Base-by-base conservation (phyloP, 2,888 invertebrate genomes). In the Diadegma fenestrale region DNA sequence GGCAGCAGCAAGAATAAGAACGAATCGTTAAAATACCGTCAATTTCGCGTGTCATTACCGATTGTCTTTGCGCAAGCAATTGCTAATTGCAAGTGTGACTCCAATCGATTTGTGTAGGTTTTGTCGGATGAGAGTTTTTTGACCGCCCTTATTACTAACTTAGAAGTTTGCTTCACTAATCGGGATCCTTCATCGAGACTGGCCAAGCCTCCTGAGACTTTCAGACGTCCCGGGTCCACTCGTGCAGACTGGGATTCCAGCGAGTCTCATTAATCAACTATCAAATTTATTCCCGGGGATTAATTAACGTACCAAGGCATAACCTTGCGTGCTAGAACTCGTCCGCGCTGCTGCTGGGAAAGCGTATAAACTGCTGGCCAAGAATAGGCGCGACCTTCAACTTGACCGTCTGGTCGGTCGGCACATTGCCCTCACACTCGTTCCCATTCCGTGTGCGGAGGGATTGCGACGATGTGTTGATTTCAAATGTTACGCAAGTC, bases 351-450 rank as follows among this genome's bases (percentile, higher is more conserved):
- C 37, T 37, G 33, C 37, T 64, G 3, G 37, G 5, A 58, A n/a
- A 26, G 26, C 68, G 17, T 48, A 51, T 33, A 8, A 12, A 51
- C 5, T n/a, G n/a, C 5, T 33, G 33, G 26, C 63, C 54, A 30
- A 63, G 72, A 58, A 63, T 64, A 37, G 73, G 30, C 69, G 79
- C 90, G 91, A 88, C 92, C 93, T 92, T 92, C 91, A 92, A 93
- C 93, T 92, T 93, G 93, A 92, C 92, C 90, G 87, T 83, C 78
- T 48, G n/a, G 2, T 45, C 5, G 19, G 14, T 10, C 77, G n/a
- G 19, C 78, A 43, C 61, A 45, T 61, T 22, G n/a, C 26, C 33
- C 51, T 66, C 66, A 17, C n/a, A 51, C 14, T 64, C 45, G 45
- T 30, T 72, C 76, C 64, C 17, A 43, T 71, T 58, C 69, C 22